Conservation (phyloP, 53 echinoderm and acorn worm genomes). For the Holothuria scabra region DNA sequence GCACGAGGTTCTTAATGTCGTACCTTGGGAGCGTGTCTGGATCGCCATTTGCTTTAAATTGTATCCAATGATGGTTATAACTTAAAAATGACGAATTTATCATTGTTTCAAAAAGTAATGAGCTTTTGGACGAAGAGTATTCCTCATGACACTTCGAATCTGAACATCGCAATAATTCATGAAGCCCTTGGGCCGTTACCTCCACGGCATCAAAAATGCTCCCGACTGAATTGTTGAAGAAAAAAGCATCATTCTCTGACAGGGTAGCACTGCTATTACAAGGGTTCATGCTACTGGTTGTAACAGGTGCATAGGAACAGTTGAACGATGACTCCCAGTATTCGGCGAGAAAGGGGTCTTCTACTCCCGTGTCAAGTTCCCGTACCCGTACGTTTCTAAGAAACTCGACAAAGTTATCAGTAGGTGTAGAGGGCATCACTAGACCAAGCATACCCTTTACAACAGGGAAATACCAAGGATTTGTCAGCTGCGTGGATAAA, state of each 20-base stretch:
- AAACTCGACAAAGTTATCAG: conserved; percentile 54
- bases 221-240: conserved; percentile 51
- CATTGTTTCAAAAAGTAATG: conserved; percentile 66
- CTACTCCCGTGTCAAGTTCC: conserved; percentile 5
- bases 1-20: conserved; percentile 75
- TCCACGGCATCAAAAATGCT: conserved; percentile 79
- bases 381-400: conserved; percentile 27
- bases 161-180: conserved; percentile 53
- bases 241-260: conserved; percentile 47
- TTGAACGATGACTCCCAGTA: conserved; percentile 75
- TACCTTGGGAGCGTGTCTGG: conserved; percentile 67
- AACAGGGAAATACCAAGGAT: conserved; percentile 53
- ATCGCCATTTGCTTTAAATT: conserved; percentile 63
- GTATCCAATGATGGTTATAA: conserved; percentile 51
- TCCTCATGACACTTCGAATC: neutral
- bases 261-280: conserved; percentile 68
- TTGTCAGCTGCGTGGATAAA: conserved; percentile 60
- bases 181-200: conserved; percentile 69
- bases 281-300: neutral
- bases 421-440: conserved; percentile 50
- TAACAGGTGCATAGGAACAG: conserved; percentile 26
- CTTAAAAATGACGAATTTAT: conserved; percentile 71
- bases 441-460: conserved; percentile 85
- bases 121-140: conserved; percentile 21
- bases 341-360: conserved; percentile 80